Percentiles rank a stretch among this genome's conserved stretches.
These are phyloP conservation scores for Margarornis squamiger DNA, from an alignment of 2,797 vertebrate species.

Conservation along the genomic window DNA sequence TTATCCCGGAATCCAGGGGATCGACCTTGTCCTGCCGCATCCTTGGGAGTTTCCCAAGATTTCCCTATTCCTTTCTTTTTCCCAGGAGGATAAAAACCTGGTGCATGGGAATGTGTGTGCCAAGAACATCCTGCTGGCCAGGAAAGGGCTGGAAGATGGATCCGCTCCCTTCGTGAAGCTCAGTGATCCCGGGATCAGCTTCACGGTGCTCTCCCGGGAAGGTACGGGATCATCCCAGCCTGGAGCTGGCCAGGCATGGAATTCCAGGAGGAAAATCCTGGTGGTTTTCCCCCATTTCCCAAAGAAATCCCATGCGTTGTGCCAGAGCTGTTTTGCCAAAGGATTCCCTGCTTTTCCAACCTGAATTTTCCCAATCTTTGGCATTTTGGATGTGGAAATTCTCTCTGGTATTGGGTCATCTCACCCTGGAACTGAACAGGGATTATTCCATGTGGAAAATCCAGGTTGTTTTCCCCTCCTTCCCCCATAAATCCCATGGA, in stretches of 20 bases:
- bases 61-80: neutral
- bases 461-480: accelerated
- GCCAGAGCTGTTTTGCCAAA: neutral
- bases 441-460: neutral
- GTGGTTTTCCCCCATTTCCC: accelerated
- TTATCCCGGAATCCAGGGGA: neutral
- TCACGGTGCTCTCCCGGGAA: conserved; percentile 85
- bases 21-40: neutral
- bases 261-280: accelerated
- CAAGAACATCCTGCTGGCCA: conserved; percentile 89
- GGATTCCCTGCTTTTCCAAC: neutral
- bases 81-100: conserved; percentile 87
- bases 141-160: conserved; percentile 81
- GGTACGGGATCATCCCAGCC: conserved; percentile 62
- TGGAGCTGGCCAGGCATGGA: neutral
- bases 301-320: accelerated
- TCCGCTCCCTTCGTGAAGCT: conserved; percentile 89
- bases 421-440: too few species aligned
- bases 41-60: neutral
- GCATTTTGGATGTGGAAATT: neutral
- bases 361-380: neutral
- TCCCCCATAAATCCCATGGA: accelerated
- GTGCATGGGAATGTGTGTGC: conserved; percentile 93
- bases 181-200: conserved; percentile 89
- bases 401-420: too few species aligned